These are phyloP conservation scores for Belonocnema kinseyi DNA, from an alignment of 1,140 invertebrate genomes.

Conservation along the genomic window DNA sequence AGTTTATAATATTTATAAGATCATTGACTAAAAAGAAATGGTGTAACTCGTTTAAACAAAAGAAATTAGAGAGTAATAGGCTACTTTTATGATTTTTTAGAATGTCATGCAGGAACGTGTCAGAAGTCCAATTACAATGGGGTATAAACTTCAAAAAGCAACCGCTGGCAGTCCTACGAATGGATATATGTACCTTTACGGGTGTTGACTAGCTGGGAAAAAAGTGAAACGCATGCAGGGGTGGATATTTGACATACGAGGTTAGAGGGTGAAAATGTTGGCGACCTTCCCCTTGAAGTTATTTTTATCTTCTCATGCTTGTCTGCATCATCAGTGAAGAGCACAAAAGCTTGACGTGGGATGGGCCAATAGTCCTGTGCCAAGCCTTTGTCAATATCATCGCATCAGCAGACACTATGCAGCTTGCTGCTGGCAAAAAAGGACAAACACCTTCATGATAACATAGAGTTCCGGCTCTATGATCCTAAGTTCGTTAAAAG, in stretches of 20 bases:
- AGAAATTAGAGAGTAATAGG: background rate
- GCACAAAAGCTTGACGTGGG: background rate
- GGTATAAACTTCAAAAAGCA: constrained; percentile 1
- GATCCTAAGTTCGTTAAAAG: background rate
- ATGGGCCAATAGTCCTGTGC: constrained; percentile 19
- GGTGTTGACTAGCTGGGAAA: background rate
- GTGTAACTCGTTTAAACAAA: background rate
- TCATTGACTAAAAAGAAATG: too few species aligned
- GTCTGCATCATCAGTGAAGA: constrained; percentile 9
- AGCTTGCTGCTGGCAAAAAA: background rate
- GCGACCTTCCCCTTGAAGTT: constrained; percentile 24
- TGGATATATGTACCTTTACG: background rate
- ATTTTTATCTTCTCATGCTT: constrained; percentile 13
- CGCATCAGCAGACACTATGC: constrained; percentile 5
- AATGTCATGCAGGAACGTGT: background rate
- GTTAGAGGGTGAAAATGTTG: constrained; percentile 28
- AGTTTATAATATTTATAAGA: too few species aligned
- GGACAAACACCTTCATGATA: background rate
- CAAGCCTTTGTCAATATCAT: constrained; percentile 16
- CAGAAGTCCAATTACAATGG: constrained; percentile 7
- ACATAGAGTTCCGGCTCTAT: background rate
- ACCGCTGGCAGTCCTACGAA: background rate
- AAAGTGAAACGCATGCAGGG: background rate
- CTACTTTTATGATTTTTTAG: background rate
- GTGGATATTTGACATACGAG: background rate